phyloP scores from a whole-genome alignment of 2,888 invertebrate species.

The Idaea dimidiata region DNA sequence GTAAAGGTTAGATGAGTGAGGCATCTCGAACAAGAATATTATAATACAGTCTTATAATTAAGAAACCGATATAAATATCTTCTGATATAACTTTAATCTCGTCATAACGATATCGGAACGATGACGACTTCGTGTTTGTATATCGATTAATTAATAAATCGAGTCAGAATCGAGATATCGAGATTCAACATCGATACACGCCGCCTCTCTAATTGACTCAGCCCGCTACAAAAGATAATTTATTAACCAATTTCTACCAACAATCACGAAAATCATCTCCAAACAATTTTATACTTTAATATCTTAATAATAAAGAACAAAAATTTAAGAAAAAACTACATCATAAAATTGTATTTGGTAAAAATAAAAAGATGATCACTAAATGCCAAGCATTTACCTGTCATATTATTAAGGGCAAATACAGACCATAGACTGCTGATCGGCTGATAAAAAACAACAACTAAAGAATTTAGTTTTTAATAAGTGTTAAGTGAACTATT shows the following conservation, averaged over 20 bases:
- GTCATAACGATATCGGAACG: slow-evolving; percentile 62
- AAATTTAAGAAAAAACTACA: not conserved
- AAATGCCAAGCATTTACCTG: slow-evolving; percentile 78
- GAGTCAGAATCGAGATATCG: slow-evolving; percentile 68
- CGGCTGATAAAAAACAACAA: not conserved
- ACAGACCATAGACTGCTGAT: not conserved
- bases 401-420: slow-evolving; percentile 65
- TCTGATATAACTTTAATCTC: slow-evolving; percentile 50
- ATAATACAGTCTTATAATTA: slow-evolving; percentile 15
- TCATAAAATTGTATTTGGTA: slow-evolving; percentile 35
- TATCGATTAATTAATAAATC: slow-evolving; percentile 81
- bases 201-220: slow-evolving; percentile 78
- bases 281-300: slow-evolving; percentile 31
- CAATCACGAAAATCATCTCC: slow-evolving; percentile 9
- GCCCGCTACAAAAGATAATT: slow-evolving; percentile 71
- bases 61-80: slow-evolving; percentile 9
- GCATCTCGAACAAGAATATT: slow-evolving; percentile 12
- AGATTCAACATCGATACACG: slow-evolving; percentile 68
- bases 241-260: slow-evolving; percentile 36
- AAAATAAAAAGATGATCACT: slow-evolving; percentile 59
- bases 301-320: slow-evolving; percentile 3
- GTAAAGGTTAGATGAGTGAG: slow-evolving; percentile 4
- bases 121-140: slow-evolving; percentile 77
- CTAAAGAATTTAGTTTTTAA: not conserved
- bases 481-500: not conserved